A percentile compares a stretch with the other conserved stretches of the same genome.
phyloP scores from a whole-genome alignment of 2,888 invertebrate species.

The Empis livida region DNA sequence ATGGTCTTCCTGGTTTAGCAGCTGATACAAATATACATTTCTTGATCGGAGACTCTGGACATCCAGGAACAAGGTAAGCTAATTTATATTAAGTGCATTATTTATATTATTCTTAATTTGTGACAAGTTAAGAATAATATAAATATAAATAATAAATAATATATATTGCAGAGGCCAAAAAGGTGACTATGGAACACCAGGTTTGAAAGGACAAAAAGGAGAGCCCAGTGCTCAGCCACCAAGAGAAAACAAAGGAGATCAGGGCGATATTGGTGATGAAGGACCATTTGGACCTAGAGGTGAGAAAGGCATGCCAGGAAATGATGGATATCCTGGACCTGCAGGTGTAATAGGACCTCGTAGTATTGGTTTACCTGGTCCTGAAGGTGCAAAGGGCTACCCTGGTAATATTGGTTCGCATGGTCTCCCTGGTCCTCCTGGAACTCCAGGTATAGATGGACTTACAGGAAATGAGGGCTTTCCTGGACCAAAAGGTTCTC shows the following conservation, averaged over 20 bases:
- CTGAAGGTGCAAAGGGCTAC: conserved; percentile 51
- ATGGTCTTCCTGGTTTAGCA: conserved; percentile 40
- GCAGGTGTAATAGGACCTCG: conserved; percentile 38
- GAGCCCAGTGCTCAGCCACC: conserved; percentile 38
- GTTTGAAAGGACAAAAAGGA: conserved; percentile 45
- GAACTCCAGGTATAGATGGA: conserved; percentile 40
- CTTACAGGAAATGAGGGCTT: conserved; percentile 29
- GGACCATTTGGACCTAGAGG: conserved; percentile 47
- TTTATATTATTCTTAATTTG: too few relatives aligned
- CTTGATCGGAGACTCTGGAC: conserved; percentile 25
- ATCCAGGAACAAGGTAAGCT: conserved; percentile 24
- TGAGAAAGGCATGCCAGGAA: conserved; percentile 41
- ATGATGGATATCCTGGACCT: conserved; percentile 42
- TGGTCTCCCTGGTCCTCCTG: conserved; percentile 50
- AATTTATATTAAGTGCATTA: too few relatives aligned
- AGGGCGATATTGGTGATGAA: conserved; percentile 33
- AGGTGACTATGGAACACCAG: conserved; percentile 35
- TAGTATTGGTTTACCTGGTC: conserved; percentile 39
- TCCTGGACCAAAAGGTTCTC: conserved; percentile 35
- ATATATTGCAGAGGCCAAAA: conserved; percentile 31
- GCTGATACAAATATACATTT: conserved; percentile 27
- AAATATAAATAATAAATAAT: background rate
- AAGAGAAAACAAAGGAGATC: conserved; percentile 38
- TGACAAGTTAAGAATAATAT: too few relatives aligned
- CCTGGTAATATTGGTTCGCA: conserved; percentile 50